Evolutionary conservation across 2,888 invertebrate genomes (phyloP).

Genomic region (Alentia gelatinosa): DNA sequence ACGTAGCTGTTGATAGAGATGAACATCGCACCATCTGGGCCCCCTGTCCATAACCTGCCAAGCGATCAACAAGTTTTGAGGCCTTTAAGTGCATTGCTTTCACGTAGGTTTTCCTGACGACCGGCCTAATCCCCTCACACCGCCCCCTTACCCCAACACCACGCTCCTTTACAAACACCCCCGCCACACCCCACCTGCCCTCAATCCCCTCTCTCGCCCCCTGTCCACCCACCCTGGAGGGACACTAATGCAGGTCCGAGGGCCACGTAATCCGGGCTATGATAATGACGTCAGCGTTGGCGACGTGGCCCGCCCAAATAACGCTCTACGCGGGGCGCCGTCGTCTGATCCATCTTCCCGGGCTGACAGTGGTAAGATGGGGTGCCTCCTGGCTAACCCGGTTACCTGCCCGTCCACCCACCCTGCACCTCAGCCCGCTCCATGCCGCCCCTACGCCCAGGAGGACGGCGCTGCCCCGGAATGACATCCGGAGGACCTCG

Average conservation of each 20-base stretch:
- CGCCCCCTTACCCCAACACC: not conserved
- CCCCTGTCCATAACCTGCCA: not conserved
- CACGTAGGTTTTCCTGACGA: not conserved
- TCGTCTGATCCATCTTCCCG: not conserved
- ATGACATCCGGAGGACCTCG: not conserved
- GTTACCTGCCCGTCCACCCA: not conserved
- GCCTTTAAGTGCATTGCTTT: not conserved
- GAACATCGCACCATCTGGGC: not conserved
- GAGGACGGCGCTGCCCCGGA: not conserved
- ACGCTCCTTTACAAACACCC: too few species aligned
- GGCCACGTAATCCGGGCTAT: slow-evolving; percentile 2
- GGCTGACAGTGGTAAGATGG: slow-evolving; percentile 15
- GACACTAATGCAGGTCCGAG: not conserved
- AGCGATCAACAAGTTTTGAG: not conserved
- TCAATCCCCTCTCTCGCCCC: not conserved
- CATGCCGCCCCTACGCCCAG: not conserved
- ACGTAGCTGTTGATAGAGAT: not conserved
- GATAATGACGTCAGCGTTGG: slow-evolving; percentile 26
- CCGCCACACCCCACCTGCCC: not conserved
- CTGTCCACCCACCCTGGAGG: not conserved
- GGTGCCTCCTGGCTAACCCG: not conserved
- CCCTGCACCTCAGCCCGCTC: not conserved
- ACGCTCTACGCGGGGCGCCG: not conserved
- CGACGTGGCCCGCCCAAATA: slow-evolving; percentile 8
- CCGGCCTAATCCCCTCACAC: not conserved